Base-by-base conservation (phyloP, 2,113 vertebrate genomes). In the Lipophrys pholis region DNA sequence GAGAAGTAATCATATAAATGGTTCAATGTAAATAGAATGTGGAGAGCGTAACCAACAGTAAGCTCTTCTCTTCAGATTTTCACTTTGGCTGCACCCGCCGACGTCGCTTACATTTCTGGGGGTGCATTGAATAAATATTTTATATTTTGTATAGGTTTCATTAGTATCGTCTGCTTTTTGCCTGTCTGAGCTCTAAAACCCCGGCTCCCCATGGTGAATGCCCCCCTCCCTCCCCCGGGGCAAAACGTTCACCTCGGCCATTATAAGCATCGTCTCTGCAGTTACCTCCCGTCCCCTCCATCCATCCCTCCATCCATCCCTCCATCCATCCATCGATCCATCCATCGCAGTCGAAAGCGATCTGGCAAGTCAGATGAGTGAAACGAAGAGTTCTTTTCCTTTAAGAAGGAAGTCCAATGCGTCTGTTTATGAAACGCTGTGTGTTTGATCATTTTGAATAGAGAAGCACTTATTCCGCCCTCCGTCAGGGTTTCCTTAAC, bases 391-490 rank as follows among this genome's bases (percentile, higher is more conserved):
- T 89, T 80, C 69, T 86, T 90, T 84, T 90, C 81, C 87, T 91
- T 90, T 91, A 89, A 93, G 87, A 91, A 90, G 89, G 87, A 94
- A 92, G 91, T 82, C 50, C n/a, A 78, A 77, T 81, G 36, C 56
- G 67, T 85, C 45, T 91, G 82, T 91, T 81, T 87, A 90, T 87
- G 90, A 92, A 93, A 93, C 63, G 81, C 85, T 89, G 86, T 90
- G 90, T 94, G 89, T 92, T 92, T 91, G 82, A 86, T 83, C 63
- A 79, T 73, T 76, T 73, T 73, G 38, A 86, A 81, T 87, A 85
- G 81, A 90, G 87, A 88, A 81, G 65, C 87, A 83, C 62, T 60
- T 78, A 87, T 82, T 70, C 65, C 42, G 48, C 69, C 84, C 73
- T 85, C 74, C 87, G 77, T 89, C 64, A 30, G 86, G 89, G 87